phyloP scores from a whole-genome alignment of 2,113 vertebrate genomes.

The Laticauda colubrina region DNA sequence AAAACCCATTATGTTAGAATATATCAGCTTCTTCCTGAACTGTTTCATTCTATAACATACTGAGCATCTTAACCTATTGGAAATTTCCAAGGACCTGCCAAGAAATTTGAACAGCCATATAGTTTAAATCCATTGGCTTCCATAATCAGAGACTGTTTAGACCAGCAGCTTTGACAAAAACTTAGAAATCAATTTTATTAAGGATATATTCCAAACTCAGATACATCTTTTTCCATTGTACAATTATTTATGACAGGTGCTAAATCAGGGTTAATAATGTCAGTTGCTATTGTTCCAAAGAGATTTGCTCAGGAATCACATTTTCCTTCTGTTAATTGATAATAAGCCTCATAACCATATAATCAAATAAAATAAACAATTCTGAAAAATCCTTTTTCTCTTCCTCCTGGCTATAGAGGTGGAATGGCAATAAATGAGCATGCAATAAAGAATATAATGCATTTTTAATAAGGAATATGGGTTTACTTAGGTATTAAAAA shows the following conservation, averaged over 20 bases:
- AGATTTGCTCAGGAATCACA: background rate
- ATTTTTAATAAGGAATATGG: background rate
- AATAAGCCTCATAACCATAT: background rate
- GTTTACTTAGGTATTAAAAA: background rate
- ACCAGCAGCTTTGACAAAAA: background rate
- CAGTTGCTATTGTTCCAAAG: background rate
- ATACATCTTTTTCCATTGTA: background rate
- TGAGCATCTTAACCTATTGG: background rate
- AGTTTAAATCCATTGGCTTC: background rate
- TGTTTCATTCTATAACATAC: constrained; percentile 30
- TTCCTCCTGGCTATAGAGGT: background rate
- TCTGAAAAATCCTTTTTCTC: background rate
- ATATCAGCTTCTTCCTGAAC: constrained; percentile 42
- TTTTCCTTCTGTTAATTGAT: background rate
- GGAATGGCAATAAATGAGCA: background rate
- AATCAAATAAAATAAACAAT: background rate
- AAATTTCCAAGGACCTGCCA: background rate
- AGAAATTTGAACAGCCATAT: background rate
- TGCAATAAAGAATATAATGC: background rate
- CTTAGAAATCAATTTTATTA: background rate
- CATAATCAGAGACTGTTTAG: too few species aligned
- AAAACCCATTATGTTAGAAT: constrained; percentile 49
- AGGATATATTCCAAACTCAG: background rate
- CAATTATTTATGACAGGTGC: background rate
- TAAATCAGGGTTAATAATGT: background rate